Evolutionary conservation across 2,888 invertebrate genomes (phyloP).

Genomic region (Ischnura elegans): DNA sequence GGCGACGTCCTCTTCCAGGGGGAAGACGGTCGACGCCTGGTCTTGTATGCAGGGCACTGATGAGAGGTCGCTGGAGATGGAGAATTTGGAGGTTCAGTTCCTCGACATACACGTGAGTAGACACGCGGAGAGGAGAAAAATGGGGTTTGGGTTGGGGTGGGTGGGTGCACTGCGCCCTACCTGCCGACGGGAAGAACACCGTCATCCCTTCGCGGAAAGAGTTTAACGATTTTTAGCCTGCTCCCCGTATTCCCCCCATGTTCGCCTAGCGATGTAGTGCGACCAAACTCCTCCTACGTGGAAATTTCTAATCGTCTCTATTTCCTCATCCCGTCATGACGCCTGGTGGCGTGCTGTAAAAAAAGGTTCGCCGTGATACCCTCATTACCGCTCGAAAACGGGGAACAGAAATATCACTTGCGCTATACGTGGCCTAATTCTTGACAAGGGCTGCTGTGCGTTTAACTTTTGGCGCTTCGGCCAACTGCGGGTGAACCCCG

Average conservation of each 20-base stretch:
- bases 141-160: too few species aligned
- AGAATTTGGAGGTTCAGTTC: constrained; percentile 54
- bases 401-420: neutral
- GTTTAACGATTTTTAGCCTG: constrained; percentile 34
- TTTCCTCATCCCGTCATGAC: neutral
- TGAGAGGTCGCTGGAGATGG: constrained; percentile 24
- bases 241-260: neutral
- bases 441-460: neutral
- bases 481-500: neutral
- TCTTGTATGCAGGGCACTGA: neutral
- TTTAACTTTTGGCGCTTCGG: neutral
- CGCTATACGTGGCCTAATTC: neutral
- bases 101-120: constrained; percentile 65
- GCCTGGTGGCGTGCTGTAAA: neutral
- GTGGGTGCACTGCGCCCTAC: neutral
- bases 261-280: neutral
- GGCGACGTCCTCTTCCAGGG: neutral
- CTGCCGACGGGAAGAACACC: neutral
- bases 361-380: neutral
- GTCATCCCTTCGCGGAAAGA: neutral
- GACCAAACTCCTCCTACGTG: neutral
- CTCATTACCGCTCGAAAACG: neutral
- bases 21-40: neutral
- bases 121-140: neutral
- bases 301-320: neutral